Evolutionary conservation across 2,888 invertebrate genomes (phyloP), one percentile per base, ranked within the genome.

Genomic region (Ophion slaviceki): DNA sequence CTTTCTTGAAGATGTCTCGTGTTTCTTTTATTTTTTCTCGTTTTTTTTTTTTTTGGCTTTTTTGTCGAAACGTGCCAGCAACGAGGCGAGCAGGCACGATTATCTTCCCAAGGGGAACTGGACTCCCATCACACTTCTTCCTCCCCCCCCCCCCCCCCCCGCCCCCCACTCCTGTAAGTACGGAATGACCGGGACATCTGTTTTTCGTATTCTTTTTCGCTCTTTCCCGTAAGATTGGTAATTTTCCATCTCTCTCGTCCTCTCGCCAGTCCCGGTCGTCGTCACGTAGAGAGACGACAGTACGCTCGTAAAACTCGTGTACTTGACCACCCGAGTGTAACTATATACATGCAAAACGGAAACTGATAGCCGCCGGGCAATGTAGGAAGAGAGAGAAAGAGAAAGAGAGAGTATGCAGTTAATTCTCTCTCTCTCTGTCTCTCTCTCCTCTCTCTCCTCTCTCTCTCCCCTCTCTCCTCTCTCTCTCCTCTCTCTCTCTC

Each of bases 301-400:
- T n/a, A 74, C 66, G 78, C 47, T 82, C 85, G 85, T 82, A 82
- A 85, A 82, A 80, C 40, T 75, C 80, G 74, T 62, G 70, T 82
- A 79, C 79, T 79, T 85, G 79, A 59, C 59, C 74, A 64, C 66
- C 61, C 72, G 85, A 47, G 47, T 47, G 10, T 47, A 47, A 47
- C 47, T 47, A 47, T 85, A 80, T 82, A 82, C 85, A 80, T 80
- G 85, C 82, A 82, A 85, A 85, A 24, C 85, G 80, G 85, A 82
- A 82, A 82, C 74, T 78, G 82, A 85, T 85, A 82, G 85, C 85
- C 85, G 53, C 80, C 76, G 66, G 85, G 76, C 77, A 66, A 66
- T 62, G 32, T 32, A 32, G 32, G 32, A 32, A 32, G 32, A 32
- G 32, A 32, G 32, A 32, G 32, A 32, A 3, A 45, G 66, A 64